Evolutionary conservation across 2,113 vertebrate species (phyloP).

Genomic region (Proteles cristata): DNA sequence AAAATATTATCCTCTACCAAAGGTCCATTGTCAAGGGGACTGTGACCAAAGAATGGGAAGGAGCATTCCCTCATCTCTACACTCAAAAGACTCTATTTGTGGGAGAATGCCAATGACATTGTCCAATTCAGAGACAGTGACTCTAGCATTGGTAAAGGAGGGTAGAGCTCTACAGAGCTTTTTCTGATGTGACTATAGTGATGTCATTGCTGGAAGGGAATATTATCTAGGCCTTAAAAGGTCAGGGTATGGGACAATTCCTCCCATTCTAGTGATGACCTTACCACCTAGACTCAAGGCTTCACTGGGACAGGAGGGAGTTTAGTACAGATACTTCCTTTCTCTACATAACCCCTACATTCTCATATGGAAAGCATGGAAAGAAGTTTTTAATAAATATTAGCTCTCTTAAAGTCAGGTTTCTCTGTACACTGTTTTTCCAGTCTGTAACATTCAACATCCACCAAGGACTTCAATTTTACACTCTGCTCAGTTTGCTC

Average conservation of each 20-base stretch:
- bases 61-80: background rate
- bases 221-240: background rate
- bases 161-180: background rate
- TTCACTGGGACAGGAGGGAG: background rate
- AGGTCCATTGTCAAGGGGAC: background rate
- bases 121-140: background rate
- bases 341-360: background rate
- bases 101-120: background rate
- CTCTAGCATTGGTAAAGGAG: rapidly evolving
- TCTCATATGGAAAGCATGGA: background rate
- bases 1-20: background rate
- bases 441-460: background rate
- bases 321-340: background rate
- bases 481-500: background rate
- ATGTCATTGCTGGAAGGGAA: background rate
- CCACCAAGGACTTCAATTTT: background rate
- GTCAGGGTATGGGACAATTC: no score
- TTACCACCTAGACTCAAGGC: background rate
- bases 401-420: background rate
- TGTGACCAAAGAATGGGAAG: background rate
- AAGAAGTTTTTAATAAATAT: background rate
- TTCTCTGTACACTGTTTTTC: background rate
- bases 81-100: background rate
- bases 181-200: background rate
- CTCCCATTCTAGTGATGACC: background rate